phyloP scores from a whole-genome alignment of 2,113 vertebrate species.

The Panurus biarmicus region DNA sequence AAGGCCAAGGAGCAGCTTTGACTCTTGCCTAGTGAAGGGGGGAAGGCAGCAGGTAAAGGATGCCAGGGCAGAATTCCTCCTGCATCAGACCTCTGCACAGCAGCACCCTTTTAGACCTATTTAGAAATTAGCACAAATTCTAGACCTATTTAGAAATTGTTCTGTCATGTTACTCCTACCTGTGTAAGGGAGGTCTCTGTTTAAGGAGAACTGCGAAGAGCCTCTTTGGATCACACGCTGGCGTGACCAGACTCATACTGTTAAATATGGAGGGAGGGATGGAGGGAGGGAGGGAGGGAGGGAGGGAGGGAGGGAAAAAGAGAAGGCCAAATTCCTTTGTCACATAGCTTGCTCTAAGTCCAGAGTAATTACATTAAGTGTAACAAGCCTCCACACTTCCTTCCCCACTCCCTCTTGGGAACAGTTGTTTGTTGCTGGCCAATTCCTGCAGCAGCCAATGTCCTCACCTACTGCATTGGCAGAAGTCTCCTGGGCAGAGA shows the following conservation, averaged over 20 bases:
- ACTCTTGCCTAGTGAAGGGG: background rate
- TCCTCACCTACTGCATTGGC: background rate
- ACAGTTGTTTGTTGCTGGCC: background rate
- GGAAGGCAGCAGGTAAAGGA: background rate
- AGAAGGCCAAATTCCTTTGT: background rate
- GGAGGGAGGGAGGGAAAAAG: background rate
- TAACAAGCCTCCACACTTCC: conserved; percentile 13
- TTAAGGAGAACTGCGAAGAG: background rate
- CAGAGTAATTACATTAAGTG: conserved; percentile 12
- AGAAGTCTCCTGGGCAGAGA: background rate
- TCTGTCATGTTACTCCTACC: background rate
- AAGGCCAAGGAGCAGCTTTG: background rate
- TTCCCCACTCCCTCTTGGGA: background rate
- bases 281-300: background rate
- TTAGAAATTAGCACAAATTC: background rate
- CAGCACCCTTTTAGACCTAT: background rate
- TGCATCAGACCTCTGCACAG: background rate
- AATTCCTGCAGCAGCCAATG: background rate
- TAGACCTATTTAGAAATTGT: background rate
- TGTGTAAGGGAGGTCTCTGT: background rate
- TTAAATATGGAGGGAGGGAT: background rate
- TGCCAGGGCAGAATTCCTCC: background rate
- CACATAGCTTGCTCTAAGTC: background rate
- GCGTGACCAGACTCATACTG: background rate
- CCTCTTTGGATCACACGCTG: background rate